A percentile compares a stretch with the other conserved stretches of the same genome.
Conservation (phyloP, 2,113 vertebrate species). For the Malaclemys terrapin region DNA sequence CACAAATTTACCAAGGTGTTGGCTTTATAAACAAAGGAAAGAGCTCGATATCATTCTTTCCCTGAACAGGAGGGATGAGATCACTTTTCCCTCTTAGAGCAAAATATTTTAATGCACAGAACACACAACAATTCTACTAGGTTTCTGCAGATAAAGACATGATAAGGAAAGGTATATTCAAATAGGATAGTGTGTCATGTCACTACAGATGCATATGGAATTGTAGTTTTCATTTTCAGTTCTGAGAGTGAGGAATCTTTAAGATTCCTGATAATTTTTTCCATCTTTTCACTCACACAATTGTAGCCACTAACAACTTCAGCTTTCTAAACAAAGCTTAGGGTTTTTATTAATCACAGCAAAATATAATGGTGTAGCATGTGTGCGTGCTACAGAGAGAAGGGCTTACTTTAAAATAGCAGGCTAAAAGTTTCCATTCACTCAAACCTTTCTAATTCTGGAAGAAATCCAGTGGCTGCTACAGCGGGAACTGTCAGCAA, state of each 20-base stretch:
- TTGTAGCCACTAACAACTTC: neutral
- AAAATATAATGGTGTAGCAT: neutral
- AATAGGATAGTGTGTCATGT: neutral
- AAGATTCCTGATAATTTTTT: neutral
- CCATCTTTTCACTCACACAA: neutral
- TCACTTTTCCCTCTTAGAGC: neutral
- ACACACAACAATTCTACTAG: neutral
- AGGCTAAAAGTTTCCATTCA: conserved; percentile 67
- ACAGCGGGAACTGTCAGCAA: conserved; percentile 66
- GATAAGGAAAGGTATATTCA: neutral
- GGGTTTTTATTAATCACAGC: conserved; percentile 23
- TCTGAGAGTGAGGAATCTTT: conserved; percentile 8
- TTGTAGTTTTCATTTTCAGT: neutral
- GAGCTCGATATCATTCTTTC: neutral
- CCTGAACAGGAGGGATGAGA: conserved; percentile 4
- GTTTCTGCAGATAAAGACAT: conserved; percentile 25
- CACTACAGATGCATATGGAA: neutral
- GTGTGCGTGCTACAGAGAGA: neutral
- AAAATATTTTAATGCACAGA: conserved; percentile 30
- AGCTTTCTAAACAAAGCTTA: conserved; percentile 35
- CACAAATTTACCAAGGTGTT: conserved; percentile 31
- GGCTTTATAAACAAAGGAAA: conserved; percentile 7
- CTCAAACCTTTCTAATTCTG: conserved; percentile 62
- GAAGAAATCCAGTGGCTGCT: conserved; percentile 66
- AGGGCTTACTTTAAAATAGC: conserved; percentile 66